Evolutionary conservation across 2,113 vertebrate genomes (phyloP).

Genomic region (Chamaetylas fuelleborni): DNA sequence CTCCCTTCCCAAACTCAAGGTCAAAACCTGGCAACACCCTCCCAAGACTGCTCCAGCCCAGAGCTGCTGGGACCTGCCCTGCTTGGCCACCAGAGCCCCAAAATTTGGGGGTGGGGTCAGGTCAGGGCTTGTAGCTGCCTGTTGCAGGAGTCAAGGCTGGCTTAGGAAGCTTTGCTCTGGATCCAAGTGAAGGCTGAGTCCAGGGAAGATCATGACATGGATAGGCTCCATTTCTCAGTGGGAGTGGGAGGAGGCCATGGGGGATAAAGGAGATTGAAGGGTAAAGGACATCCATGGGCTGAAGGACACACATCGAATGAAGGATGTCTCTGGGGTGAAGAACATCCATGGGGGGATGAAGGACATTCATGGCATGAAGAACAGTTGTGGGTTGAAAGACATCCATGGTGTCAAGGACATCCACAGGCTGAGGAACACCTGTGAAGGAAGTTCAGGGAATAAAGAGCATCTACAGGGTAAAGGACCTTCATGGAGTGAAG

Average conservation of each 20-base stretch:
- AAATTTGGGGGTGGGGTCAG: neutral
- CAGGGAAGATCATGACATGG: accelerated
- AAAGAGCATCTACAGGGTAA: neutral
- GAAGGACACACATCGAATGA: neutral
- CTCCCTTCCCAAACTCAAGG: neutral
- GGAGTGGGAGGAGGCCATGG: neutral
- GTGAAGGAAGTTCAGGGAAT: neutral
- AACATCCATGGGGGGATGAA: accelerated
- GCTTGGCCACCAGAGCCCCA: neutral
- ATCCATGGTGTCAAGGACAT: neutral
- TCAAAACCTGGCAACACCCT: neutral
- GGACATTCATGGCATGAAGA: accelerated
- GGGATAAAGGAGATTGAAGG: accelerated
- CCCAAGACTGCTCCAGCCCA: neutral
- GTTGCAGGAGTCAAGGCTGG: neutral
- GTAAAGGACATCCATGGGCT: neutral
- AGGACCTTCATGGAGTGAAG: neutral
- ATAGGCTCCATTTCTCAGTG: accelerated
- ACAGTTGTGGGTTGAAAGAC: neutral
- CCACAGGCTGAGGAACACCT: accelerated
- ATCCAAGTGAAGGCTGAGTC: neutral
- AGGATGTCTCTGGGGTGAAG: accelerated
- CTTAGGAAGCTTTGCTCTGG: neutral
- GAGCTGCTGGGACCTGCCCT: slow-evolving; percentile 14
- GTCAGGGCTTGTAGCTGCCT: neutral